Conservation (phyloP, 2,797 vertebrate species). For the Premnoplex brunnescens region DNA sequence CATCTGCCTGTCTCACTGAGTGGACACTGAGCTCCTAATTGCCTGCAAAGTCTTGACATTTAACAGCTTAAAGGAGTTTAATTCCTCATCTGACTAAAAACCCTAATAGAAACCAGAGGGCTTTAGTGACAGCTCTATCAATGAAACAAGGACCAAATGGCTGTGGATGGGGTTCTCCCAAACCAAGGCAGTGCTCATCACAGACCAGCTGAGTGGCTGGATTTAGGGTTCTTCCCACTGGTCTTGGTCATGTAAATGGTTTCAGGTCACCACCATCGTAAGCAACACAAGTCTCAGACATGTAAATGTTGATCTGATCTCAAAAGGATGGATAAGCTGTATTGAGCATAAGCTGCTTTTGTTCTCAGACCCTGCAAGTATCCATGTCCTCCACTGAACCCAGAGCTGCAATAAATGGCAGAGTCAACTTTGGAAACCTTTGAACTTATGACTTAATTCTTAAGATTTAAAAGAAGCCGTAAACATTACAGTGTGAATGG, state of each 20-base stretch:
- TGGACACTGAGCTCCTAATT: not conserved
- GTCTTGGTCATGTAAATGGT: not conserved
- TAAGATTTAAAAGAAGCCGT: not conserved
- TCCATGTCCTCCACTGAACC: not conserved
- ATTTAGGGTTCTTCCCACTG: not conserved
- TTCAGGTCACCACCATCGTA: not conserved
- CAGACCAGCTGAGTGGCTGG: not conserved
- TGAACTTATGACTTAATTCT: not conserved
- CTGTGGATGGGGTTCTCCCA: not conserved
- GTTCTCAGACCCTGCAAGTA: constrained; percentile 1
- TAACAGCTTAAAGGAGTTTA: not conserved
- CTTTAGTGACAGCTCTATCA: not conserved
- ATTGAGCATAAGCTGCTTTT: constrained; percentile 42
- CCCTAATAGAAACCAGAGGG: fast-evolving
- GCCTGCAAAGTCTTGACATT: not conserved
- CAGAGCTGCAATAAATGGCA: not conserved
- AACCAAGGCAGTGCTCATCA: not conserved
- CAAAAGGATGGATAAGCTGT: constrained; percentile 18
- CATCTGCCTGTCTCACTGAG: not conserved
- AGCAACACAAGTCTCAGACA: constrained; percentile 32
- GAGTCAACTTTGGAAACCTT: not conserved
- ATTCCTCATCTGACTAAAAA: not conserved
- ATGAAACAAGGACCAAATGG: too few species aligned
- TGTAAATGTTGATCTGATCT: constrained; percentile 44
- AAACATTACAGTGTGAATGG: not conserved